Conservation (phyloP, 2,113 vertebrate species). For the Periophthalmus modestus region DNA sequence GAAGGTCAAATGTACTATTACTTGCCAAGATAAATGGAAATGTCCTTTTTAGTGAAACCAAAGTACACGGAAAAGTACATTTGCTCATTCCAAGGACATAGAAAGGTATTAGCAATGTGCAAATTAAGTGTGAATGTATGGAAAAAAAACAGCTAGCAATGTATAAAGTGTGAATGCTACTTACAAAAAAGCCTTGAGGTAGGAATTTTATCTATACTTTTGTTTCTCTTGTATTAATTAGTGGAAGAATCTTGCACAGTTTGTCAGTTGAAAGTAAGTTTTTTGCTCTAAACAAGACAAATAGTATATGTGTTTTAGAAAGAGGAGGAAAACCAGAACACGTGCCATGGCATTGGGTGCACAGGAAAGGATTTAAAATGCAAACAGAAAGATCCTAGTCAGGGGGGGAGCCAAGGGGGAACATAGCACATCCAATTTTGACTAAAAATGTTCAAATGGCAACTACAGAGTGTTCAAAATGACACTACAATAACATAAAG, state of each 20-base stretch:
- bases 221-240: background rate
- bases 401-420: too few relatives aligned
- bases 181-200: background rate
- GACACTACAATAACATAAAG: too few relatives aligned
- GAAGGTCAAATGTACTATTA: background rate
- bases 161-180: background rate
- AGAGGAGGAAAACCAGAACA: too few relatives aligned
- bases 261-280: background rate
- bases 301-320: too few relatives aligned
- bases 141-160: background rate
- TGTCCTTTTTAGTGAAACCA: background rate
- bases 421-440: too few relatives aligned
- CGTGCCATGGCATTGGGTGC: too few relatives aligned
- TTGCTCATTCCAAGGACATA: background rate
- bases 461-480: too few relatives aligned
- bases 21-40: conserved; percentile 4
- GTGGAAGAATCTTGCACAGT: background rate
- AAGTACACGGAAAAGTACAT: background rate
- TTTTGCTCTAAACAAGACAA: too few relatives aligned
- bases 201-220: background rate
- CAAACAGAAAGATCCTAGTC: too few relatives aligned
- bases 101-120: background rate
- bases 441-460: too few relatives aligned
- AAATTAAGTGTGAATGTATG: background rate
- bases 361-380: too few relatives aligned